A percentile compares a stretch with the other conserved stretches of the same genome.
Evolutionary conservation across 2,888 invertebrate species (phyloP).

Genomic region (Drosophila diplacantha): DNA sequence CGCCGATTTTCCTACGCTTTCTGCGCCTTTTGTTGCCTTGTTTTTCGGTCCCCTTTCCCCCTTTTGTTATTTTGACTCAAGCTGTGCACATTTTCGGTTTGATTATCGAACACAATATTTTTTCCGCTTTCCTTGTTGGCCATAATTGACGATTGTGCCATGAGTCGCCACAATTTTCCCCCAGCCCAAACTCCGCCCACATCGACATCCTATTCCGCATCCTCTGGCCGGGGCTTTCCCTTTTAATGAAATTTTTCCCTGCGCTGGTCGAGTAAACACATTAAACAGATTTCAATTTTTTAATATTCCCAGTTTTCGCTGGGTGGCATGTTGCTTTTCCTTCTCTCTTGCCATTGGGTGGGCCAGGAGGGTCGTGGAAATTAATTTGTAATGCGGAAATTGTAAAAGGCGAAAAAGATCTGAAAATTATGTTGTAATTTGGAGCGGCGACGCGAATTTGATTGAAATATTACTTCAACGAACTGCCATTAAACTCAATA

Average conservation of each 20-base stretch:
- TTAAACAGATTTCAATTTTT: conserved; percentile 60
- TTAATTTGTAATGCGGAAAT: conserved; percentile 64
- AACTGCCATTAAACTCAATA: conserved; percentile 23
- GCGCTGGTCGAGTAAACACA: conserved; percentile 52
- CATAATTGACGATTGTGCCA: conserved; percentile 72
- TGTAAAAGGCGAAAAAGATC: conserved; percentile 47
- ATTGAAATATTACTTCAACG: conserved; percentile 45
- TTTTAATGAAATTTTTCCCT: conserved; percentile 53
- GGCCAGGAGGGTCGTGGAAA: conserved; percentile 36
- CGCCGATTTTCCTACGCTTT: conserved; percentile 36
- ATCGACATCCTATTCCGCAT: conserved; percentile 26
- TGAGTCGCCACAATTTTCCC: conserved; percentile 64
- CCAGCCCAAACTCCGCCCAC: conserved; percentile 1
- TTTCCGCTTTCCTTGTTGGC: conserved; percentile 67
- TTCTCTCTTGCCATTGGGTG: neutral
- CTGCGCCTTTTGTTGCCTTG: conserved; percentile 55
- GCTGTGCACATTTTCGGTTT: conserved; percentile 73
- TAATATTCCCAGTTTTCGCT: conserved; percentile 37
- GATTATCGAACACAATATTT: conserved; percentile 73
- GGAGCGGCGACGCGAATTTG: conserved; percentile 44
- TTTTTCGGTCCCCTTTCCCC: conserved; percentile 28
- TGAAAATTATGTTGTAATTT: conserved; percentile 41
- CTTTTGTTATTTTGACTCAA: conserved; percentile 65
- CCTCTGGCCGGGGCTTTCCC: conserved; percentile 34
- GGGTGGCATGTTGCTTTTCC: conserved; percentile 9